Evolutionary conservation across 2,888 invertebrate species (phyloP).

Genomic region (Venusia cambrica): DNA sequence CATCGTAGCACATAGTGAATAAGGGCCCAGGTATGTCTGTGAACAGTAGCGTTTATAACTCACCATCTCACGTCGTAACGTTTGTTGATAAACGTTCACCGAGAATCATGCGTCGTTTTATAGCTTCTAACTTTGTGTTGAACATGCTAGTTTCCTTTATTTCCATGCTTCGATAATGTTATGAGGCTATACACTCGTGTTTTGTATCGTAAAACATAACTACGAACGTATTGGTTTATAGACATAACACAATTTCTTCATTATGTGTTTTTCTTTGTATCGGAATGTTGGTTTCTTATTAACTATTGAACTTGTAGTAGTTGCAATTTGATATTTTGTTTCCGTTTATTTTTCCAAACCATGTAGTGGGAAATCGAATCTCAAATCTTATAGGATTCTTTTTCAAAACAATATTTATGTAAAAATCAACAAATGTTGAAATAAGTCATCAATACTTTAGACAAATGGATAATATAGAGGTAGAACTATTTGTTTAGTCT

Average conservation of each 20-base stretch:
- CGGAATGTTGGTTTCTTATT: too few relatives aligned
- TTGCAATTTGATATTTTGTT: too few relatives aligned
- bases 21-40: too few relatives aligned
- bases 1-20: too few relatives aligned
- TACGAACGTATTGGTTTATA: slow-evolving; percentile 4
- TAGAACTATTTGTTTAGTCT: too few relatives aligned
- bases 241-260: slow-evolving; percentile 14
- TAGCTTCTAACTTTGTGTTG: slow-evolving; percentile 36
- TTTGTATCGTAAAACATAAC: slow-evolving; percentile 6
- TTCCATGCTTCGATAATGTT: slow-evolving; percentile 17
- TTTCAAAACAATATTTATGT: too few relatives aligned
- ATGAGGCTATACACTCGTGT: slow-evolving; percentile 4
- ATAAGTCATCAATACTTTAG: too few relatives aligned
- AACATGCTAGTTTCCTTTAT: slow-evolving; percentile 17
- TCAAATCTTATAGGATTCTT: not conserved
- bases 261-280: not conserved
- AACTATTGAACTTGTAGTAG: too few relatives aligned
- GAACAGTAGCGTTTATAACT: slow-evolving; percentile 2
- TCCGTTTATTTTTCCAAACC: not conserved
- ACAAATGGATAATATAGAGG: too few relatives aligned
- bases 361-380: too few relatives aligned
- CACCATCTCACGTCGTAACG: slow-evolving; percentile 20
- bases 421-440: too few relatives aligned
- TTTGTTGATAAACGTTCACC: slow-evolving; percentile 19
- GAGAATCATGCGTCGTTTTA: slow-evolving; percentile 17